phyloP scores from a whole-genome alignment of 23 tunicate species.

The Phallusia fumigata region DNA sequence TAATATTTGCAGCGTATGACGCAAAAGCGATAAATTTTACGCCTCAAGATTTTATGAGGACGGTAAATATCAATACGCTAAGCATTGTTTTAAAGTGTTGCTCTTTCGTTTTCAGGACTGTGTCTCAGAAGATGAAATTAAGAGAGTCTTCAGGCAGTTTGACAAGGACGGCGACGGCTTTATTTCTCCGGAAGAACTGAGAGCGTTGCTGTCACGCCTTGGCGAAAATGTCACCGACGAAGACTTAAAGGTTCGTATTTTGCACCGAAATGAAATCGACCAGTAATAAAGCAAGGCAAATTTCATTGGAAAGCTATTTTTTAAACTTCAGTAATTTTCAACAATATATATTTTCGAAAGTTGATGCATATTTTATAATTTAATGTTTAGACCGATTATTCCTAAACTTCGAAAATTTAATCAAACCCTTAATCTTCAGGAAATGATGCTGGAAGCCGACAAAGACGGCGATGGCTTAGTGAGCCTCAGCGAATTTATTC shows the following conservation, averaged over 20 bases:
- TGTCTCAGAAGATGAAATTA: constrained; percentile 54
- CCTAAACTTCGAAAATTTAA: not conserved
- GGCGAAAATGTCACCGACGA: constrained; percentile 67
- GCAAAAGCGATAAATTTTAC: too few species aligned
- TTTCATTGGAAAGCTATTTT: too few species aligned
- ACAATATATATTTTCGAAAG: too few species aligned
- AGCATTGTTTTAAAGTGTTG: not conserved
- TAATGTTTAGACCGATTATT: too few species aligned
- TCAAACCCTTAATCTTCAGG: constrained; percentile 20
- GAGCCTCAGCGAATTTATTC: constrained; percentile 55
- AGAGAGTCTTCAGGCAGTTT: constrained; percentile 47
- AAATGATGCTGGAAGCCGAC: constrained; percentile 71
- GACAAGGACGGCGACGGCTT: constrained; percentile 77
- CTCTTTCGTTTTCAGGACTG: constrained; percentile 46
- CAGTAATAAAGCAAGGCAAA: too few species aligned
- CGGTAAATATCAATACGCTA: not conserved
- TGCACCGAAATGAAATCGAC: too few species aligned
- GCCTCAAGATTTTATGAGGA: too few species aligned
- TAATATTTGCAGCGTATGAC: too few species aligned
- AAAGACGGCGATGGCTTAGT: constrained; percentile 70
- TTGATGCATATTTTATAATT: too few species aligned
- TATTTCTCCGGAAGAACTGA: constrained; percentile 60
- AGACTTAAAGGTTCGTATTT: constrained; percentile 46
- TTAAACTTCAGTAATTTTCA: too few species aligned
- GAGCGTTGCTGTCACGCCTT: constrained; percentile 30